Evolutionary conservation across 35 echinoderm and acorn worm species (phyloP), one percentile per base, ranked within the genome.

Genomic region (Apostichopus californicus): DNA sequence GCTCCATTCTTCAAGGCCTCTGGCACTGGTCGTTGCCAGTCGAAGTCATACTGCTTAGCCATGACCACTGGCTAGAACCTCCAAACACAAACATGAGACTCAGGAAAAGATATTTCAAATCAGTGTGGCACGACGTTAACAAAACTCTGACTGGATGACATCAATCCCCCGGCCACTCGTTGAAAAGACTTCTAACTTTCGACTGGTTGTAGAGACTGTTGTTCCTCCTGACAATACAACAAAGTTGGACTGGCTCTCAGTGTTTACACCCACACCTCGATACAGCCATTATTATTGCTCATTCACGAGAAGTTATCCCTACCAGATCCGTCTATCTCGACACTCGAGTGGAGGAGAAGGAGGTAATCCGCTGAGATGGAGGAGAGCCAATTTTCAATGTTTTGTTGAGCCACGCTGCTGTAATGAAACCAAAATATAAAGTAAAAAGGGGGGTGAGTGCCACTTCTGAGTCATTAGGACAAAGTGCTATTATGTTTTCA

Each of bases 21-120:
- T 18, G 97, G 97, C 57, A 98, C 93, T 58, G 83, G 57, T 22
- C 92, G 85, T 79, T 96, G 93, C 97, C 97, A 98, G 85, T 98
- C 86, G 78, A 98, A 98, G 73, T 96, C 97, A 94, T 98, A 98
- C 56, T 92, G 78, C 88, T 98, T 98, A 81, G 97, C 94, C 97
- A 98, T 98, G 56, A 90, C 88, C 54, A 88, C 86, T 72, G 86
- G 86, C 86, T 88, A 22, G 86, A 60, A 63, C 58, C 60, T 88
- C 86, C 86, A 64, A 88, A 53, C 86, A 88, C 56, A 64, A 88
- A 57, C 86, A 88, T 88, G 86, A 88, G 86, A 88, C 86, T 88
- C 34, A 1, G 80, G 80, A 57, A 28, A 56, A 56, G 80, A 83
- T 54, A 83, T 57, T 83, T 56, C 80, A 83, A 83, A 83, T 83